Percentiles rank a stretch among this genome's conserved stretches.
phyloP scores from a whole-genome alignment of 2,888 invertebrate species.

The Baccha elongata region DNA sequence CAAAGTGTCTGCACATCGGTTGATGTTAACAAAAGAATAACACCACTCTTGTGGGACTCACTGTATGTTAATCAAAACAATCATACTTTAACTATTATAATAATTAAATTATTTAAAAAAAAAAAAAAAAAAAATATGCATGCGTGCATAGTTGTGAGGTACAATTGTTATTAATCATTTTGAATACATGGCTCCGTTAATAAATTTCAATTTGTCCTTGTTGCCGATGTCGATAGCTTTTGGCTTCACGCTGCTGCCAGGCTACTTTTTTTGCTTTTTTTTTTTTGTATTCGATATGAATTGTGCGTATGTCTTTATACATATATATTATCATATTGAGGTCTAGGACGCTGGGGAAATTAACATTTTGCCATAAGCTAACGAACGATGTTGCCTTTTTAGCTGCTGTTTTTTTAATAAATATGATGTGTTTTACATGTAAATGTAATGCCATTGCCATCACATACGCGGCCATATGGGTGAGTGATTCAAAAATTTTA shows the following conservation, averaged over 20 bases:
- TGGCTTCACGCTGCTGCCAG: not conserved
- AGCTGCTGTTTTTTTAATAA: slow-evolving; percentile 59
- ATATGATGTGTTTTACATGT: slow-evolving; percentile 64
- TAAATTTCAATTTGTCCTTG: slow-evolving; percentile 63
- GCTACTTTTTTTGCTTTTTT: not conserved
- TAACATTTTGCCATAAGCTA: slow-evolving; percentile 69
- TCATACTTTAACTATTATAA: slow-evolving; percentile 47
- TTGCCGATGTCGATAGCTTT: slow-evolving; percentile 22
- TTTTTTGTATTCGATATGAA: not conserved
- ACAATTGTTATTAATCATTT: slow-evolving; percentile 55
- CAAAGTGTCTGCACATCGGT: slow-evolving; percentile 3
- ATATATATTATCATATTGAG: slow-evolving; percentile 25
- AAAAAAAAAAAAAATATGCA: slow-evolving; percentile 13
- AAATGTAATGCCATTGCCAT: slow-evolving; percentile 59
- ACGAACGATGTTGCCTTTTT: slow-evolving; percentile 62
- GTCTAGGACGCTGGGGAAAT: slow-evolving; percentile 68
- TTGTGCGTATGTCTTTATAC: slow-evolving; percentile 50
- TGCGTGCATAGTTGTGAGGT: slow-evolving; percentile 5
- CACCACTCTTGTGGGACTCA: slow-evolving; percentile 22
- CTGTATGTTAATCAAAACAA: slow-evolving; percentile 52
- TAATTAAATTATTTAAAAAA: slow-evolving; percentile 42
- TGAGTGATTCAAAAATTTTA: slow-evolving; percentile 68
- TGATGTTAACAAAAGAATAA: slow-evolving; percentile 24
- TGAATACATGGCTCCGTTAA: slow-evolving; percentile 31
- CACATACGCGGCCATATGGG: slow-evolving; percentile 41